Conservation (phyloP, 2,888 invertebrate genomes). For the Melieria picta region DNA sequence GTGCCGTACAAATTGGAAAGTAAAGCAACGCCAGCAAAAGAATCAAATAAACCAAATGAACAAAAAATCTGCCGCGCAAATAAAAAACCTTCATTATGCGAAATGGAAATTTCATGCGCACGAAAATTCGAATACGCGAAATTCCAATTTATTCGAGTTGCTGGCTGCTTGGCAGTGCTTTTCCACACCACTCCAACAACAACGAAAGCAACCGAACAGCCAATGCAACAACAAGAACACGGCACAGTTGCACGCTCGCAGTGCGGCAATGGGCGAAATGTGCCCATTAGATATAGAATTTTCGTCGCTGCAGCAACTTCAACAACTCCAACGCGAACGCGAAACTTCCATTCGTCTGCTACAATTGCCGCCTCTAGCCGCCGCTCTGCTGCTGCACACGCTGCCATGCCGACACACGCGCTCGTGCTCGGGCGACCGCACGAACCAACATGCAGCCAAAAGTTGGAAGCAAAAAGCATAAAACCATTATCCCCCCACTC, state of each 20-base stretch:
- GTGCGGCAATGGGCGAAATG: not conserved
- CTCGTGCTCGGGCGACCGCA: not conserved
- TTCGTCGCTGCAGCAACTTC: slow-evolving; percentile 38
- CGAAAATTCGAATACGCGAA: slow-evolving; percentile 57
- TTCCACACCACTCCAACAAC: not conserved
- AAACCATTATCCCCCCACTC: slow-evolving; percentile 35
- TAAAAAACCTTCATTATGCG: slow-evolving; percentile 44
- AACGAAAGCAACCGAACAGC: not conserved
- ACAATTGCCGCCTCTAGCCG: not conserved
- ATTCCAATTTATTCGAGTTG: slow-evolving; percentile 41
- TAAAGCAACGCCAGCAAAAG: slow-evolving; percentile 34
- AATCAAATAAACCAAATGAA: slow-evolving; percentile 30
- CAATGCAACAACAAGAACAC: not conserved
- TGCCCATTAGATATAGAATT: not conserved
- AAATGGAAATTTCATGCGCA: slow-evolving; percentile 56
- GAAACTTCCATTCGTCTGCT: slow-evolving; percentile 11
- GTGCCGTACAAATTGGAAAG: slow-evolving; percentile 19
- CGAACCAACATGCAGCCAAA: slow-evolving; percentile 1
- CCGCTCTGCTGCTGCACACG: not conserved
- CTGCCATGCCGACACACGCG: not conserved
- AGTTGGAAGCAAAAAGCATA: slow-evolving; percentile 37
- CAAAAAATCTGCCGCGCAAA: not conserved
- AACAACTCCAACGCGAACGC: slow-evolving; percentile 35
- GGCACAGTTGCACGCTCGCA: slow-evolving; percentile 19
- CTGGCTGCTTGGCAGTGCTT: not conserved